Evolutionary conservation across 2,113 vertebrate genomes (phyloP).

Genomic region (Gallinago jamesoni): DNA sequence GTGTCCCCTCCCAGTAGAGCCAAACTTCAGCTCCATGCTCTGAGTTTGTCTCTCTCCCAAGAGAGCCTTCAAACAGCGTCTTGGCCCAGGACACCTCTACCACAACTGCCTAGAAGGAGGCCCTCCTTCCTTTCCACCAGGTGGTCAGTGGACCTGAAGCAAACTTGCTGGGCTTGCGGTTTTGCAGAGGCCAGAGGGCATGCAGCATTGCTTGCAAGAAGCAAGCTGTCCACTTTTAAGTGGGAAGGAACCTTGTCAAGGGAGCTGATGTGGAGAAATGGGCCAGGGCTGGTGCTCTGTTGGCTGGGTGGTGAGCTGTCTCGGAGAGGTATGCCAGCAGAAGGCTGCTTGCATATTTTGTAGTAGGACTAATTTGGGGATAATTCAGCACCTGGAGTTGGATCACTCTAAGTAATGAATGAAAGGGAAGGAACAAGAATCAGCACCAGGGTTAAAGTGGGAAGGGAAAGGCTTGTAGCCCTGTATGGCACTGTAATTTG

Average conservation of each 20-base stretch:
- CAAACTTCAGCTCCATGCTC: neutral
- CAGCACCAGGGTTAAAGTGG: neutral
- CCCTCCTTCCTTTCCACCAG: neutral
- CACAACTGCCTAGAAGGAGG: neutral
- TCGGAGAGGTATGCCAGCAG: neutral
- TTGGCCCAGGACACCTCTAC: neutral
- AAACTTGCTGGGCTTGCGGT: neutral
- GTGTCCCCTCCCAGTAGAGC: neutral
- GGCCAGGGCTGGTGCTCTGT: neutral
- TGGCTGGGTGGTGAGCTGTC: neutral
- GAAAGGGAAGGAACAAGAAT: too few relatives aligned
- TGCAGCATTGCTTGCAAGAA: neutral
- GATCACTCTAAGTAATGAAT: neutral
- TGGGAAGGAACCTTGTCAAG: neutral
- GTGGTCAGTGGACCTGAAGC: neutral
- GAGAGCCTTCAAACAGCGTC: neutral
- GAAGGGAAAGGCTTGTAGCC: neutral
- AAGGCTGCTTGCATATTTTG: neutral
- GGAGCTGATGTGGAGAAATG: neutral
- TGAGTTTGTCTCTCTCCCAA: neutral
- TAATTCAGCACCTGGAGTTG: neutral
- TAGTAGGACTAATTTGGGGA: too few relatives aligned
- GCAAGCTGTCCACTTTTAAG: neutral
- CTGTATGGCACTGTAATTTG: neutral
- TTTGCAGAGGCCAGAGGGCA: neutral